Evolutionary conservation across 2,113 vertebrate genomes (phyloP), one percentile per base, ranked within the genome.

Genomic region (Hucho hucho): DNA sequence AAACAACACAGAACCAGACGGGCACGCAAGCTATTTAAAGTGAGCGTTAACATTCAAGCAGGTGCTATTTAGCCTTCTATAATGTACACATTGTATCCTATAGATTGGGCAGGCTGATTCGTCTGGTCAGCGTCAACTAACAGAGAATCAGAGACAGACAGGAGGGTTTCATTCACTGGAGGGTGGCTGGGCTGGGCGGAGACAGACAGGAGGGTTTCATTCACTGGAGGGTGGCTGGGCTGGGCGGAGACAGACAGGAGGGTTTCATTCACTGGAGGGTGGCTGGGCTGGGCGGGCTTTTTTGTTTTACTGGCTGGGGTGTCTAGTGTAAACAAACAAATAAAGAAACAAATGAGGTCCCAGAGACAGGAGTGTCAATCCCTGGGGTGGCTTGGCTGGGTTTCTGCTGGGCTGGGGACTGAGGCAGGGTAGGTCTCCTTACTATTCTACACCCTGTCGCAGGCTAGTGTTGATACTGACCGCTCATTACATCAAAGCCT

Each of bases 61-160:
- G 73, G 75, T 64, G 76, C 75, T 28, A 65, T 79, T 74, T 24
- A 70, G 77, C 59, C 3, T 75, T 53, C 69, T 79, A 43, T 64
- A 32, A 75, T 80, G 78, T 77, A 76, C 81, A 85, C 75, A 73
- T 24, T 29, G 58, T 63, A 64, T 20, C 64, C 32, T 12, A 72
- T 66, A 76, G 72, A 22, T 24, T 7, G 13, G 16, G 49, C 49
- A 53, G 22, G 49, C 59, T 11, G 64, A 20, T 75, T 76, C 4
- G 59, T 72, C 66, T 72, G 25, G 71, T 81, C 75, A 70, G 72
- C 76, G 77, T 80, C 83, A 76, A 81, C 22, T 70, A 79, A 75
- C 65, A 58, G 66, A 64, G 49, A 79, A 80, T 84, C 78, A 85
- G 82, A 79, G 76, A 70, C 46, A 20, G 69, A 22, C 13, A n/a